phyloP scores from a whole-genome alignment of 2,113 vertebrate genomes.

The Tonatia bakeri region DNA sequence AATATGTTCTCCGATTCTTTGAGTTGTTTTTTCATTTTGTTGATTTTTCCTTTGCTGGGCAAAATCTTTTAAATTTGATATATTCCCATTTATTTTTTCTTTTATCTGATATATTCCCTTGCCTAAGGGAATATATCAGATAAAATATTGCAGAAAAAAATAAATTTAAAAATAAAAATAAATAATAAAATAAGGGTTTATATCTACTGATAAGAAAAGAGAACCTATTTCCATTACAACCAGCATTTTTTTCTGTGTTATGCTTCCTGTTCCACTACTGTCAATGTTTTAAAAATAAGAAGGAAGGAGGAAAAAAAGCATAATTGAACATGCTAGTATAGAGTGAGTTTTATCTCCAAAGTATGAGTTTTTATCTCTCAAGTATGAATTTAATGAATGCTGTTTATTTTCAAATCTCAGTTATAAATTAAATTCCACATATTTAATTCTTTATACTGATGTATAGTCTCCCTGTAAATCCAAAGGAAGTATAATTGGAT shows the following conservation, averaged over 20 bases:
- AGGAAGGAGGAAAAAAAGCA: neutral
- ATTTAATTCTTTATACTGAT: neutral
- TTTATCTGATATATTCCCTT: too few species aligned
- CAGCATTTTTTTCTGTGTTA: neutral
- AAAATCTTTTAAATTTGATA: too few species aligned
- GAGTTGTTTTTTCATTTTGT: too few species aligned
- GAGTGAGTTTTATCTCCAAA: neutral
- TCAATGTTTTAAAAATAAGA: neutral
- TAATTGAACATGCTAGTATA: neutral
- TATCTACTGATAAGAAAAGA: neutral
- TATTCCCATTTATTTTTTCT: too few species aligned
- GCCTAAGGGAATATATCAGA: too few species aligned
- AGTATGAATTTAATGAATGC: neutral
- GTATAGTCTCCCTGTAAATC: neutral
- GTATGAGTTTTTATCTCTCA: neutral
- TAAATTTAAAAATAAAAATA: too few species aligned
- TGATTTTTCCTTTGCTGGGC: too few species aligned
- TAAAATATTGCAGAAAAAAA: too few species aligned
- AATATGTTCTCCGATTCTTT: too few species aligned
- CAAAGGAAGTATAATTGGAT: neutral
- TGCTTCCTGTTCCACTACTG: neutral
- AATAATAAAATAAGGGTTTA: neutral
- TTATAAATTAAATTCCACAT: neutral
- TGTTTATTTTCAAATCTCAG: neutral
- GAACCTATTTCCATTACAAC: neutral